phyloP scores from a whole-genome alignment of 2,797 vertebrate species.

The Hapalemur alaotrensis region DNA sequence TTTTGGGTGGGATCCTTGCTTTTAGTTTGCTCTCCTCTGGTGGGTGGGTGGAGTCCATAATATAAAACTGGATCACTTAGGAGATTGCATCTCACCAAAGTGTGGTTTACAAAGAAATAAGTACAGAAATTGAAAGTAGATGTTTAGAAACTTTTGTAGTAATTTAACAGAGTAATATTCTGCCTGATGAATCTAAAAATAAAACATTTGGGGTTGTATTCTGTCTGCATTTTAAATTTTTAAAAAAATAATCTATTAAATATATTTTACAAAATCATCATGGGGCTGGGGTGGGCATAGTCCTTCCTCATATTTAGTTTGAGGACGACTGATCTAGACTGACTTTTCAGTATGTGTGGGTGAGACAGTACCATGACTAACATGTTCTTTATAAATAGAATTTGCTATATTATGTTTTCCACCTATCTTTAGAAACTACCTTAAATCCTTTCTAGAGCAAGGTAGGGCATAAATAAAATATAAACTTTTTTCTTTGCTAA shows the following conservation, averaged over 20 bases:
- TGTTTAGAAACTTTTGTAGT: conserved; percentile 33
- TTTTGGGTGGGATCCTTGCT: not conserved
- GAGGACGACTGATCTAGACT: not conserved
- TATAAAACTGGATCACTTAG: not conserved
- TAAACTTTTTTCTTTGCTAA: not conserved
- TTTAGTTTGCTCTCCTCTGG: not conserved
- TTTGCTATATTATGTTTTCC: not conserved
- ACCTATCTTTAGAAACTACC: not conserved
- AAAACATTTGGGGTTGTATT: not conserved
- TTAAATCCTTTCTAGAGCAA: conserved; percentile 23
- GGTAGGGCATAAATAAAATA: not conserved
- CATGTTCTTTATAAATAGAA: not conserved
- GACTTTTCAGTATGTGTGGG: not conserved
- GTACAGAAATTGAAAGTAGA: conserved; percentile 31
- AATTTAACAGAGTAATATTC: conserved; percentile 3
- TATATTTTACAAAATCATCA: not conserved
- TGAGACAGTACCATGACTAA: not conserved
- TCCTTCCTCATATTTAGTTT: conserved; percentile 11
- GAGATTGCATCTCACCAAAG: not conserved
- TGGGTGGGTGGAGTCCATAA: not conserved
- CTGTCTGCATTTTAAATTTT: not conserved
- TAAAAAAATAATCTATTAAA: not conserved
- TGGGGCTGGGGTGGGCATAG: not conserved
- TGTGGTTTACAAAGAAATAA: conserved; percentile 27
- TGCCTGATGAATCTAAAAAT: not conserved